phyloP scores from a whole-genome alignment of 1,140 invertebrate species.

The Drosophila pandora region DNA sequence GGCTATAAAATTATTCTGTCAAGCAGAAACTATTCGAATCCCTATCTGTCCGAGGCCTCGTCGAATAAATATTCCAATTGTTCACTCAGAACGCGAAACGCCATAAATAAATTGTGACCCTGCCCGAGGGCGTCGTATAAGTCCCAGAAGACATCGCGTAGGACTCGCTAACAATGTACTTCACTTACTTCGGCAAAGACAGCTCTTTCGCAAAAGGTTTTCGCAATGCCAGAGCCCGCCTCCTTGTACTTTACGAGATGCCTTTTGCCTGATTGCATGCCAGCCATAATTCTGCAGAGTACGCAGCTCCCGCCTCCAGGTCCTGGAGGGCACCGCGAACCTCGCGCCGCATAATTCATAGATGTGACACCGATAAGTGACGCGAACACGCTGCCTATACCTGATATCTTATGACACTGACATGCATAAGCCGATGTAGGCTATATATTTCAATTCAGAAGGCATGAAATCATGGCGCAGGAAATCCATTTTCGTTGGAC shows the following conservation, averaged over 20 bases:
- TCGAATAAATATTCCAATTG: constrained; percentile 23
- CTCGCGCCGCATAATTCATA: constrained; percentile 38
- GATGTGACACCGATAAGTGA: constrained; percentile 57
- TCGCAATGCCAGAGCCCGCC: constrained; percentile 16
- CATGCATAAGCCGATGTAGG: constrained; percentile 10
- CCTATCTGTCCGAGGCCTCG: background rate
- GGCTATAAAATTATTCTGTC: no score
- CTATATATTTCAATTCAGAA: constrained; percentile 19
- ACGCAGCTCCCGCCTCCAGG: constrained; percentile 1
- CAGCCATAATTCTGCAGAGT: constrained; percentile 49
- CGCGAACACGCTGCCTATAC: constrained; percentile 10
- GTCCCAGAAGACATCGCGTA: constrained; percentile 40
- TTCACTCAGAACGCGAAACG: constrained; percentile 14
- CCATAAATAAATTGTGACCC: constrained; percentile 50
- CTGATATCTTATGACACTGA: constrained; percentile 23
- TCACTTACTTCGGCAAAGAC: constrained; percentile 6
- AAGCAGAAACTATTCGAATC: no score
- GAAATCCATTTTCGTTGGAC: background rate
- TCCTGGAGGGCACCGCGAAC: constrained; percentile 10
- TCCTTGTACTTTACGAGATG: constrained; percentile 56
- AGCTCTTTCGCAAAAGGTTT: constrained; percentile 10
- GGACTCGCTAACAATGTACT: constrained; percentile 55
- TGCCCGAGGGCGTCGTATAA: constrained; percentile 31
- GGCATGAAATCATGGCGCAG: background rate
- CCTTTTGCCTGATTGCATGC: constrained; percentile 51